These are phyloP conservation scores for Apodemia duryi DNA, from an alignment of 2,888 invertebrate genomes.

Conservation along the genomic window DNA sequence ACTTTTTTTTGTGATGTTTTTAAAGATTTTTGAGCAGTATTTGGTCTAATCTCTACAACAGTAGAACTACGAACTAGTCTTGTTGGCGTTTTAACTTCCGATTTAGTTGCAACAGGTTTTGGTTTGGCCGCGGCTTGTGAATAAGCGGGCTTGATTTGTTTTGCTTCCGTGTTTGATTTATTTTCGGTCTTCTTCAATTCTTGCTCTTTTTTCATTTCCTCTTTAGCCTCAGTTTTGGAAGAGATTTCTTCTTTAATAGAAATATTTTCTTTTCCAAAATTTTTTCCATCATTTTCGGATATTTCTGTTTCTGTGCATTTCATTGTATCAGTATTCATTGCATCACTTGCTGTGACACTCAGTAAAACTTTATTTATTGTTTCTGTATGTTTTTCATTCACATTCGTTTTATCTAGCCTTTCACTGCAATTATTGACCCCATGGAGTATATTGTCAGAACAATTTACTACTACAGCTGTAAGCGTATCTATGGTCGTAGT, in stretches of 20 bases:
- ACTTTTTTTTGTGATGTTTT: slow-evolving; percentile 52
- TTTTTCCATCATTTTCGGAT: background rate
- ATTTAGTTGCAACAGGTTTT: slow-evolving; percentile 50
- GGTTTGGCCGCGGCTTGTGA: slow-evolving; percentile 76
- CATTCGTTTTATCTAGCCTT: background rate
- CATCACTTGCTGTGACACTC: background rate
- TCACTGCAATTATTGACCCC: background rate
- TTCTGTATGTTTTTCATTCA: background rate
- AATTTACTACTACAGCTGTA: background rate
- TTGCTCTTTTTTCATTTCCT: slow-evolving; percentile 39
- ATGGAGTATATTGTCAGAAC: slow-evolving; percentile 7
- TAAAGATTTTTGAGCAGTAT: slow-evolving; percentile 42
- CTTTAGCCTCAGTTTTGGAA: slow-evolving; percentile 23
- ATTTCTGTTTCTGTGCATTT: background rate
- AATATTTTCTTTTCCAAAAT: background rate
- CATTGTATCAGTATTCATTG: background rate
- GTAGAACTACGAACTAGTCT: slow-evolving; percentile 64
- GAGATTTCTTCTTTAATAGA: slow-evolving; percentile 10
- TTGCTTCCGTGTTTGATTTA: slow-evolving; percentile 42
- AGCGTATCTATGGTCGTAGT: background rate
- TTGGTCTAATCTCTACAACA: slow-evolving; percentile 63
- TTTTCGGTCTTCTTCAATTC: slow-evolving; percentile 42
- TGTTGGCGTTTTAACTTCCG: slow-evolving; percentile 52
- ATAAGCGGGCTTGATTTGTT: slow-evolving; percentile 60
- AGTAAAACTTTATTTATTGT: background rate